A percentile compares a stretch with the other conserved stretches of the same genome.
Conservation (phyloP, 2,113 vertebrate species). For the Pan paniscus region DNA sequence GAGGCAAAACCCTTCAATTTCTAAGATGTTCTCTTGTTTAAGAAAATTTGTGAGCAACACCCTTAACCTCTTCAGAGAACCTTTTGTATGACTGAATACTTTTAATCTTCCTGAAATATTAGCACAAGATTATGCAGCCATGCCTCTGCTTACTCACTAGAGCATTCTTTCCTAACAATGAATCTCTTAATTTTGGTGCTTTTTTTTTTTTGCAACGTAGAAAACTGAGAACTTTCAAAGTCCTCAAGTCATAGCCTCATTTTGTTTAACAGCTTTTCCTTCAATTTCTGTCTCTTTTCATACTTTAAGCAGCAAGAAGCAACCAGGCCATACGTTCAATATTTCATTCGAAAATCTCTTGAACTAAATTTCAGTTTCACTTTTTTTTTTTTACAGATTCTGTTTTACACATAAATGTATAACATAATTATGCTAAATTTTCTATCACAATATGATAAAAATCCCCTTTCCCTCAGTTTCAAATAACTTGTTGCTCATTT, state of each 20-base stretch:
- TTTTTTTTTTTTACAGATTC: neutral
- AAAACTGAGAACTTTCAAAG: neutral
- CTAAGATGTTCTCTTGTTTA: neutral
- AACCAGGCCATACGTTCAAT: neutral
- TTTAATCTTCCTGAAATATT: neutral
- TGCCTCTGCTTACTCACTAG: neutral
- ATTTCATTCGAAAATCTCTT: neutral
- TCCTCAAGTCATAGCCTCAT: neutral
- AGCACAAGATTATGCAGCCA: neutral
- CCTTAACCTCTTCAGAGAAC: neutral
- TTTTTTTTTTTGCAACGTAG: neutral
- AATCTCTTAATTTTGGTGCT: neutral
- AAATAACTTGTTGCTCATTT: neutral
- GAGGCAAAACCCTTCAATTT: neutral
- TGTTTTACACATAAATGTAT: neutral
- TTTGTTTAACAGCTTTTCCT: neutral
- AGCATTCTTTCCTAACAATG: neutral
- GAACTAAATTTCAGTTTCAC: neutral
- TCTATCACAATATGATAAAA: neutral
- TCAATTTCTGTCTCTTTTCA: neutral
- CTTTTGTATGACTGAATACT: neutral
- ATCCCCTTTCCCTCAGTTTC: neutral
- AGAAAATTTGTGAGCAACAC: neutral
- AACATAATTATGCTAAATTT: neutral
- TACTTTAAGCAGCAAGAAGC: neutral